Percentiles rank a stretch among this genome's conserved stretches.
Conservation (phyloP, 2,888 invertebrate genomes). For the Scaptomyza caliginosa region DNA sequence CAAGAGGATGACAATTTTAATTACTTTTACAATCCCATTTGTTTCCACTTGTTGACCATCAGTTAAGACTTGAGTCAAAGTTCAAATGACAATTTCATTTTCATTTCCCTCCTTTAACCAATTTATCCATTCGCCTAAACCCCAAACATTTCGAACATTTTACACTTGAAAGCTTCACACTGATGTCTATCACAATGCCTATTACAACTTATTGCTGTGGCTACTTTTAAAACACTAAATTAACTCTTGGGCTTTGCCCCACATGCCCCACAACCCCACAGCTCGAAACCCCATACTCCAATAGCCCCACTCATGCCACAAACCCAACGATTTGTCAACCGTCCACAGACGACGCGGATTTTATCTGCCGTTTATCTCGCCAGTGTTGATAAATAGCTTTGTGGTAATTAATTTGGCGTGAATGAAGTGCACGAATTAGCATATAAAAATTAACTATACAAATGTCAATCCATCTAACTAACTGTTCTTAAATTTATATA, state of each 20-base stretch:
- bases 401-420: conserved; percentile 71
- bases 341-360: conserved; percentile 45
- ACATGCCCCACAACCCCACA: neutral
- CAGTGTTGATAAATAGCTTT: conserved; percentile 67
- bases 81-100: conserved; percentile 56
- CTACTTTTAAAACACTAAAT: conserved; percentile 75
- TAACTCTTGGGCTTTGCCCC: conserved; percentile 52
- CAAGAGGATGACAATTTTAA: conserved; percentile 50
- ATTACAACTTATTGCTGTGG: conserved; percentile 70
- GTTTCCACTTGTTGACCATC: conserved; percentile 70
- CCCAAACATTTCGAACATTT: conserved; percentile 56
- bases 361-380: conserved; percentile 69
- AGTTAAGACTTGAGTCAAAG: conserved; percentile 54
- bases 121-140: conserved; percentile 20
- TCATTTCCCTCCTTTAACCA: conserved; percentile 15
- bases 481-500: neutral
- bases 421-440: conserved; percentile 53
- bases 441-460: neutral
- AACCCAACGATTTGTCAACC: conserved; percentile 44
- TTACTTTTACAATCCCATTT: conserved; percentile 60
- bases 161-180: conserved; percentile 53
- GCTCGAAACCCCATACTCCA: neutral
- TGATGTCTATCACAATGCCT: conserved; percentile 64
- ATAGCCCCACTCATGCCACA: conserved; percentile 2
- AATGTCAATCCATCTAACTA: neutral